phyloP scores from a whole-genome alignment of 1,140 invertebrate genomes.

The Drosophila leontia region DNA sequence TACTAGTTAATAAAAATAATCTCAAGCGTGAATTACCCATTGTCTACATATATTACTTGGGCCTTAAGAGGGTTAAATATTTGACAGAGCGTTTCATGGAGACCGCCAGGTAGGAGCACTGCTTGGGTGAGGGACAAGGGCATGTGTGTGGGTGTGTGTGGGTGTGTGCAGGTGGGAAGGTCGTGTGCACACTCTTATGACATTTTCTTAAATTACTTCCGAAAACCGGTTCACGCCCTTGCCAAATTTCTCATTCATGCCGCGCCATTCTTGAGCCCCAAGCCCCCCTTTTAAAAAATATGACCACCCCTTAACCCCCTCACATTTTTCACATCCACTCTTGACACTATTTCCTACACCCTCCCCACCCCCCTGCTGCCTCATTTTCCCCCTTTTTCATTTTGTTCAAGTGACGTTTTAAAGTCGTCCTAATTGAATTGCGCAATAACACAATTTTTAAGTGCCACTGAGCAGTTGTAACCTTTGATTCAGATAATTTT shows the following conservation, averaged over 20 bases:
- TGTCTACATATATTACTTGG: neutral
- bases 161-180: constrained; percentile 16
- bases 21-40: neutral
- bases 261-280: neutral
- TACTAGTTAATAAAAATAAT: neutral
- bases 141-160: neutral
- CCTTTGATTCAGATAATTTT: neutral
- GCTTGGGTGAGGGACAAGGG: neutral
- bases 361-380: neutral
- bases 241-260: constrained; percentile 45
- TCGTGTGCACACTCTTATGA: constrained; percentile 43
- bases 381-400: neutral
- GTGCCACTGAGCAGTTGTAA: neutral
- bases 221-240: constrained; percentile 41
- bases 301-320: neutral
- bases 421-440: constrained; percentile 45
- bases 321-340: constrained; percentile 9
- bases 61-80: constrained; percentile 30
- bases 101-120: neutral
- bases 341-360: constrained; percentile 3
- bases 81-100: constrained; percentile 8
- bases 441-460: constrained; percentile 32
- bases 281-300: neutral
- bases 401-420: constrained; percentile 30
- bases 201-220: constrained; percentile 52